Evolutionary conservation across 2,113 vertebrate genomes (phyloP), one percentile per base, ranked within the genome.

Genomic region (Chaetodon trifascialis): DNA sequence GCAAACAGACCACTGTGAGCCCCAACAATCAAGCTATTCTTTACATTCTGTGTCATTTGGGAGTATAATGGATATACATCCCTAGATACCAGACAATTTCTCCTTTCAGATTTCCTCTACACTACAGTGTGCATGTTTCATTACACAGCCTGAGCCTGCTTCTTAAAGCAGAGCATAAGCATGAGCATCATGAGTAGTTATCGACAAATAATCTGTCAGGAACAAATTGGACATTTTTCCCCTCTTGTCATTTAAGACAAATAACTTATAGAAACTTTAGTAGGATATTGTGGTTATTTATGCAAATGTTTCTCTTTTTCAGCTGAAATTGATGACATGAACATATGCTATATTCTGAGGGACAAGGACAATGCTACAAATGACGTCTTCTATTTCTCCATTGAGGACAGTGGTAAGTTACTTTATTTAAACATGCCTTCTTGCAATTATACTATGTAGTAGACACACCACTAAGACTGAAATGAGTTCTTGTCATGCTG

Each of bases 281-380:
- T 9, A 14, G 2, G 7, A 2, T 46, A 9, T 47, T 34, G 36
- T 73, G 15, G n/a, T 56, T 67, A 73, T 65, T 89, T 11, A 85
- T 60, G 11, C 34, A 64, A 56, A 70, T 65, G 0, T 67, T 1
- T 86, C 34, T 78, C 15, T 82, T 79, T 91, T 90, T 70, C 85
- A 97, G 97, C 93, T 74, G 96, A 96, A 85, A 95, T 97, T 73
- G 94, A 97, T 70, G 95, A 97, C 47, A 95, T 95, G 95, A 96
- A 91, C 79, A 92, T 97, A 85, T 95, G 93, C 77, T 97, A 97
- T 51, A 68, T 97, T 82, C 90, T 97, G 86, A 95, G 88, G 42
- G 88, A 96, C 54, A 91, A 90, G 7, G 92, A 93, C 86, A 95
- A 95, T 25, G 93, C 95, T 30, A 95, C 96, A 25, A 94, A 91